Conservation (phyloP, 2,888 invertebrate genomes). For the Tanypteryx hageni region DNA sequence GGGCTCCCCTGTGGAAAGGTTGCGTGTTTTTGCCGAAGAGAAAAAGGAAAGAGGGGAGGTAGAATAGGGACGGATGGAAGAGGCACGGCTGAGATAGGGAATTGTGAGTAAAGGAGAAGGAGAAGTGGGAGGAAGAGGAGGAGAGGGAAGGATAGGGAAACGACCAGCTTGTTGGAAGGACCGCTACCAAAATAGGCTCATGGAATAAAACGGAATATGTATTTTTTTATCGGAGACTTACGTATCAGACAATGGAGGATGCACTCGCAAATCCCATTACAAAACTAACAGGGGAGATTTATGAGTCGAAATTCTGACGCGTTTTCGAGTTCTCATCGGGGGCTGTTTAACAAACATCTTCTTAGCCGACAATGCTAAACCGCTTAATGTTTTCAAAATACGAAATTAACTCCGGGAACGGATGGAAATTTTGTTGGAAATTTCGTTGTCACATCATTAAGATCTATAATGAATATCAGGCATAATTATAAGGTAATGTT, state of each 20-base stretch:
- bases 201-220: not conserved
- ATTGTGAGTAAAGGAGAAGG: not conserved
- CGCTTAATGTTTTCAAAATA: not conserved
- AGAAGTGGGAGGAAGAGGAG: not conserved
- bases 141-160: not conserved
- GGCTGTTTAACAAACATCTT: not conserved
- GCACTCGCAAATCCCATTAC: not conserved
- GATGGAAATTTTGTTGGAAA: no score
- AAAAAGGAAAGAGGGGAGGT: not conserved
- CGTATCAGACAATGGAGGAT: not conserved
- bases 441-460: no score
- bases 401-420: not conserved
- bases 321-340: not conserved
- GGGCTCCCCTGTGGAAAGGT: not conserved
- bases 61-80: not conserved
- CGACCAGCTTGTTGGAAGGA: not conserved
- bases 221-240: not conserved
- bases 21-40: conserved; percentile 32
- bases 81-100: not conserved
- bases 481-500: no score
- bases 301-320: not conserved
- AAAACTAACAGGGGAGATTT: not conserved
- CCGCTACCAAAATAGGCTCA: not conserved
- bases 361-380: not conserved
- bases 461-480: no score